These are phyloP conservation scores for Potorous gilbertii DNA, from an alignment of 2,797 vertebrate species.

Conservation along the genomic window DNA sequence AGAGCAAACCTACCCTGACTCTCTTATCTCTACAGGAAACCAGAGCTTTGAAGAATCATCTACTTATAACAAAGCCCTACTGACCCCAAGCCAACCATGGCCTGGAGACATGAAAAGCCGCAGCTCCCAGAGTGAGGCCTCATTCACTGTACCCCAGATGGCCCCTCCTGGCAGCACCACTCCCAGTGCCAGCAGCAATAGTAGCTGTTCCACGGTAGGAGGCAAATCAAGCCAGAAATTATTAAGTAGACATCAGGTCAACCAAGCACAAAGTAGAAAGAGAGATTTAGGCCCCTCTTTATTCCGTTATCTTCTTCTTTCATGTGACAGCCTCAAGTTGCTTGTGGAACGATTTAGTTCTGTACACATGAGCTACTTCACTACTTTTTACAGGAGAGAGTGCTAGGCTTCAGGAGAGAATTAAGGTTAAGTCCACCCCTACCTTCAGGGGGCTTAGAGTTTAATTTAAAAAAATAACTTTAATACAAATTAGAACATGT, in stretches of 20 bases:
- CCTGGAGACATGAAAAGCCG: conserved; percentile 83
- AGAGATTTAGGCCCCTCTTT: neutral
- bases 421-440: neutral
- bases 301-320: neutral
- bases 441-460: neutral
- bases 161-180: conserved; percentile 88
- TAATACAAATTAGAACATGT: neutral
- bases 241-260: neutral
- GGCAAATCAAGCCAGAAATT: neutral
- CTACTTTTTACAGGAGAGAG: neutral
- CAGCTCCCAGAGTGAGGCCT: conserved; percentile 83
- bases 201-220: conserved; percentile 95
- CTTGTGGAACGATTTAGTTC: neutral
- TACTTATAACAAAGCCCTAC: conserved; percentile 83
- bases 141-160: conserved; percentile 89
- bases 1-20: neutral
- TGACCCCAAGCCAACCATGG: conserved; percentile 87
- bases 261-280: neutral
- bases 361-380: neutral
- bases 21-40: conserved; percentile 81
- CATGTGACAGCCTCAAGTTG: neutral
- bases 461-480: neutral
- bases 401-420: neutral
- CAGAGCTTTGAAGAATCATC: conserved; percentile 89
- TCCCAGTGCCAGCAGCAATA: conserved; percentile 90